Conservation (phyloP, 2,113 vertebrate genomes). For the Bombycilla garrulus region DNA sequence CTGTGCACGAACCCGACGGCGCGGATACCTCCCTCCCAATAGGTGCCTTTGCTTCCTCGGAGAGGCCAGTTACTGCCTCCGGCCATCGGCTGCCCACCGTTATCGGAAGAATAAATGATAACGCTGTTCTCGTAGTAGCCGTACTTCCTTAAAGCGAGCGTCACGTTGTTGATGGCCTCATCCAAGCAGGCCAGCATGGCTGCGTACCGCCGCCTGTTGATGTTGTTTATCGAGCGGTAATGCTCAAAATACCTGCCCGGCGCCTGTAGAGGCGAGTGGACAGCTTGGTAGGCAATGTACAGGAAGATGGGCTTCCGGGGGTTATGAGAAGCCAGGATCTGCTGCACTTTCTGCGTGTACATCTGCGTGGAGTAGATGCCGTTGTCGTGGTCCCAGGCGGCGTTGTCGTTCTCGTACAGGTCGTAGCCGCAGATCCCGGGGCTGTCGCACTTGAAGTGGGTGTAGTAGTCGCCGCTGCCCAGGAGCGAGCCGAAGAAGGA, state of each 20-base stretch:
- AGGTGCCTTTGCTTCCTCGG: slow-evolving; percentile 92
- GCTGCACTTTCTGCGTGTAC: slow-evolving; percentile 89
- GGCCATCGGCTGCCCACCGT: slow-evolving; percentile 89
- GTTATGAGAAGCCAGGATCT: slow-evolving; percentile 85
- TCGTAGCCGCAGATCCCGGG: slow-evolving; percentile 92
- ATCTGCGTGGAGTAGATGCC: slow-evolving; percentile 93
- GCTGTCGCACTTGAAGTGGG: slow-evolving; percentile 94
- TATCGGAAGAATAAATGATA: slow-evolving; percentile 95
- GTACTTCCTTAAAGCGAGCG: slow-evolving; percentile 83
- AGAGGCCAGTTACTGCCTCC: slow-evolving; percentile 98
- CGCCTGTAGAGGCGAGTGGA: slow-evolving; percentile 93
- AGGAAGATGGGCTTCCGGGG: slow-evolving; percentile 87
- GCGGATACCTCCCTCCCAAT: slow-evolving; percentile 95
- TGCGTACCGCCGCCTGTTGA: slow-evolving; percentile 87
- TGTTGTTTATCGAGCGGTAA: slow-evolving; percentile 89
- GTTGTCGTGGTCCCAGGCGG: slow-evolving; percentile 90
- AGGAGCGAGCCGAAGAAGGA: slow-evolving; percentile 94
- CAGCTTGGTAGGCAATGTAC: slow-evolving; percentile 93
- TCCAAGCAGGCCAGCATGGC: slow-evolving; percentile 96
- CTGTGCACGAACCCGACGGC: slow-evolving; percentile 96
- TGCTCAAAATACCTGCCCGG: slow-evolving; percentile 88
- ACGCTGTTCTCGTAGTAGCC: slow-evolving; percentile 93
- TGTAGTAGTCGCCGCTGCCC: slow-evolving; percentile 95
- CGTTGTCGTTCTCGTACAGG: slow-evolving; percentile 90
- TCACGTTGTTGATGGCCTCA: slow-evolving; percentile 91